Evolutionary conservation across 1,140 invertebrate genomes (phyloP), one percentile per base, ranked within the genome.

Genomic region (Hylaeus volcanicus): DNA sequence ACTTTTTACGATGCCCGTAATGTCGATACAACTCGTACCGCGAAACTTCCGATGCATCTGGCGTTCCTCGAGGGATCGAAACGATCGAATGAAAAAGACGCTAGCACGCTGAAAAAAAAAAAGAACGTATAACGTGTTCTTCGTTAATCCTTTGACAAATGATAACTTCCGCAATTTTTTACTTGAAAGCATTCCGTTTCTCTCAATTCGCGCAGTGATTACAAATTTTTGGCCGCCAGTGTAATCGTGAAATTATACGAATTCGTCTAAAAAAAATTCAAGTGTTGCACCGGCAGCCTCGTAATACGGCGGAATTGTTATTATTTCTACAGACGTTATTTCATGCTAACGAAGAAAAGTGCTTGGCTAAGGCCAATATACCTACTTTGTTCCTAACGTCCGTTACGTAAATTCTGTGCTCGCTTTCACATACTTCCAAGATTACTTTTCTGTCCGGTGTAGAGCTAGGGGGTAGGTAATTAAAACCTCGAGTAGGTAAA

Each of bases 401-500:
- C 77, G 81, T 79, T 84, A 80, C 81, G 84, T 77, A 85, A 83
- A 83, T 81, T 78, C 81, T 55, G 72, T 63, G 81, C 64, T 81
- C 69, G 81, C 81, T 88, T 87, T 89, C 86, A 88, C 85, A 87
- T 86, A 88, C 86, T 88, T 85, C 74, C 82, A 88, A 87, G 86
- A 88, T 88, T 88, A 88, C 85, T 88, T 88, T 87, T 88, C 82
- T 87, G 86, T 88, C 75, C 82, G 79, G 58, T 75, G 73, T 84
- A 76, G 75, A 87, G 79, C 78, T 69, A 77, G 58, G 78, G 84
- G 84, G 61, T 88, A 88, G 91, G 89, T 93, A 93, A 93, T 93
- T 93, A 93, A 93, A 93, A 93, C 91, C 92, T 92, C 91, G 92
- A 93, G 92, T 93, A 92, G 91, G 91, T 93, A 93, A 93, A 93